Base-by-base conservation (phyloP, 2,888 invertebrate species). In the Apodemia mormo region DNA sequence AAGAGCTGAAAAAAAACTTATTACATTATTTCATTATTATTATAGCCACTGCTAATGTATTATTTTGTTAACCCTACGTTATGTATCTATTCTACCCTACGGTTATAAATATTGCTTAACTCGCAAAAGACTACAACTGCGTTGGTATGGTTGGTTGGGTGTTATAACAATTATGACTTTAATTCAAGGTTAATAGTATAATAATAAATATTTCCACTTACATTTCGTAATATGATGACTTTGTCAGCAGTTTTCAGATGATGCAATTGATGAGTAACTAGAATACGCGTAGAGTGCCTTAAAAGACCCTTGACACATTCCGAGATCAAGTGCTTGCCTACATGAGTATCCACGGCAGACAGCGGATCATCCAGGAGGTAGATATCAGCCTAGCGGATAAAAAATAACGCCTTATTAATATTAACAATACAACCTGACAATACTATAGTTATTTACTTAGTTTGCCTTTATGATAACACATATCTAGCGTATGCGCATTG, bases 191-290 rank as follows among this genome's bases (percentile, higher is more conserved):
- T 67, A 67, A 22, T 22, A 22, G 22, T 22, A 22, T 22, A 22
- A 29, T 12, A 49, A 65, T 64, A 65, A 56, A 54, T 9, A 33
- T 61, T 68, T 37, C 22, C 65, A 91, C 94, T 93, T 80, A 96
- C 96, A 81, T 96, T 95, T 70, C 95, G 94, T 67, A 96, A 82
- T 68, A 96, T 92, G 74, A 96, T 86, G 66, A 96, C 94, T 72
- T 92, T 92, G 82, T 96, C 95, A 0, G 95, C 96, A n/a, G 92
- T 81, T 77, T 95, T 94, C 43, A 96, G 91, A 79, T 96, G 96
- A 81, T 98, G 97, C 37, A 97, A 88, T 82, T 98, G 97, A 85
- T 98, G 97, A 0, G 98, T 98, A 72, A 97, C 96, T 10, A 98
- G 94, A 74, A 97, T 94, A 40, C 96, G 93, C 2, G 96, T 96